Percentiles rank a stretch among this genome's conserved stretches.
Conservation (phyloP, 53 echinoderm and acorn worm genomes). For the Henricia sp. region DNA sequence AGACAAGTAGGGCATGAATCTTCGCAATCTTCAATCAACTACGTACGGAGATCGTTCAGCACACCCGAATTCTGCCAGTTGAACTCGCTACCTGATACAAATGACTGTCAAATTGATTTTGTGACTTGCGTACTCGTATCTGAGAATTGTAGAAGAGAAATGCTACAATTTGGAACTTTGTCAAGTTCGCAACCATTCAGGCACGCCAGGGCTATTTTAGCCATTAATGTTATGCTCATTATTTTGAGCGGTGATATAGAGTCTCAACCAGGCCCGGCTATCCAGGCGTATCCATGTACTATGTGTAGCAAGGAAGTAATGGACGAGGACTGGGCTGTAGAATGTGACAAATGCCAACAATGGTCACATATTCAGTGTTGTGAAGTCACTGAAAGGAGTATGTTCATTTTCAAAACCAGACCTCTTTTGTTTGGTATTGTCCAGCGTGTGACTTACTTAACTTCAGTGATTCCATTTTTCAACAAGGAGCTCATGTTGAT, state of each 20-base stretch:
- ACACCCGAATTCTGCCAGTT: not conserved
- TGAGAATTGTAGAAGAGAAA: too few species aligned
- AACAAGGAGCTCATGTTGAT: too few species aligned
- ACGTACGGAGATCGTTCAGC: not conserved
- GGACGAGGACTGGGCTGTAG: not conserved
- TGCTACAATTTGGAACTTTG: too few species aligned
- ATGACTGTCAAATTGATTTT: too few species aligned
- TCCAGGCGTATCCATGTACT: not conserved
- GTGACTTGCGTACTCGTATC: too few species aligned
- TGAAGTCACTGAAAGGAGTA: not conserved
- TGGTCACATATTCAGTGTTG: not conserved
- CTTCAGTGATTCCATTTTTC: too few species aligned
- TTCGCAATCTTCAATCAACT: not conserved
- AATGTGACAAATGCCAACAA: not conserved
- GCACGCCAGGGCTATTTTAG: not conserved
- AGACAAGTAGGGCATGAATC: conserved; percentile 5
- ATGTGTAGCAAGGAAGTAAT: not conserved
- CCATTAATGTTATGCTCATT: not conserved
- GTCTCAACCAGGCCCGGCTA: not conserved
- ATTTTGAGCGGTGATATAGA: not conserved
- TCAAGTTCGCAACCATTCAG: too few species aligned
- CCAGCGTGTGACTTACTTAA: not conserved
- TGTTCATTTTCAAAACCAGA: too few species aligned
- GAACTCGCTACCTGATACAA: not conserved
- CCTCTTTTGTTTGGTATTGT: not conserved